Conservation (phyloP, 2,113 vertebrate genomes). For the Centrocercus urophasianus region DNA sequence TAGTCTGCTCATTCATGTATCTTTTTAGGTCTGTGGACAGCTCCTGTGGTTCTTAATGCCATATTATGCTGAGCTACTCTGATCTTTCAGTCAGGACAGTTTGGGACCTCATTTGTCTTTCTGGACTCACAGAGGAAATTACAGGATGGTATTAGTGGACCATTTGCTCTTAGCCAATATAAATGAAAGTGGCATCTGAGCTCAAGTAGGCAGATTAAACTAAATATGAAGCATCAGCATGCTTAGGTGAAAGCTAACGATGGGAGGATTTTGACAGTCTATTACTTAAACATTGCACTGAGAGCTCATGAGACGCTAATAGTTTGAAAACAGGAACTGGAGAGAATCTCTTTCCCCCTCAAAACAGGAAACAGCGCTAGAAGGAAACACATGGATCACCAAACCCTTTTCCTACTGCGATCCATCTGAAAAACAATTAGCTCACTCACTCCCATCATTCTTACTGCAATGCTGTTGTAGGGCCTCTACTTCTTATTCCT, state of each 20-base stretch:
- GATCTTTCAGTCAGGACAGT: not conserved
- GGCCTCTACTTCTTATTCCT: not conserved
- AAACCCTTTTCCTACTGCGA: not conserved
- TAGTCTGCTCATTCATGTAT: not conserved
- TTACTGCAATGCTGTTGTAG: not conserved
- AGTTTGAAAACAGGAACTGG: not conserved
- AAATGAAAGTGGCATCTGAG: constrained; percentile 7
- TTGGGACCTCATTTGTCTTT: not conserved
- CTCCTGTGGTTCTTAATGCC: constrained; percentile 17
- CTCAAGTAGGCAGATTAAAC: not conserved
- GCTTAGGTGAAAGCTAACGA: not conserved
- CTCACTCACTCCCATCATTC: rapidly evolving
- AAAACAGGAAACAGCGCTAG: not conserved
- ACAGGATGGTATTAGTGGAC: not conserved
- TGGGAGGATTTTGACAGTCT: not conserved
- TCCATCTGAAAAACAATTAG: not conserved
- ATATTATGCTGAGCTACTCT: not conserved
- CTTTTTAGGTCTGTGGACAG: not conserved
- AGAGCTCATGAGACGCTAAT: not conserved
- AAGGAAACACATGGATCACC: not conserved
- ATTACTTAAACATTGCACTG: not conserved
- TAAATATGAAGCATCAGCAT: not conserved
- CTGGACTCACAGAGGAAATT: not conserved
- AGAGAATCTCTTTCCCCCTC: not conserved
- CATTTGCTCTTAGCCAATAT: not conserved